Conservation (phyloP, 2,113 vertebrate genomes). For the Rhizomys pruinosus region DNA sequence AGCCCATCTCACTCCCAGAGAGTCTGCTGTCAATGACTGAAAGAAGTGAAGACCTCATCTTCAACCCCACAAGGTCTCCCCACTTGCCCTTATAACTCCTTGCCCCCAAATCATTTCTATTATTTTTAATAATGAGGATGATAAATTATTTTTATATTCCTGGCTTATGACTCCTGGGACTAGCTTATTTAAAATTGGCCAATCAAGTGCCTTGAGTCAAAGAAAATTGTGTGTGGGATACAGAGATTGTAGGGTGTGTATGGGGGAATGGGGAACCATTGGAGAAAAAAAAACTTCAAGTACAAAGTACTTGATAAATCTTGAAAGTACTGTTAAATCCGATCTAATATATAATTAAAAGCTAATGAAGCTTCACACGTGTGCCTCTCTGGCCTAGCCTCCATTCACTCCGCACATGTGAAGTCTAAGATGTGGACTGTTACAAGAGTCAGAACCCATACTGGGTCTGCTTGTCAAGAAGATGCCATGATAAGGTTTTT, state of each 20-base stretch:
- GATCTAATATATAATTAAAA: constrained; percentile 74
- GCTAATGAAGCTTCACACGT: constrained; percentile 51
- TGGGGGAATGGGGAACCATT: constrained; percentile 78
- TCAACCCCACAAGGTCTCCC: constrained; percentile 71
- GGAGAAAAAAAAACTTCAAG: constrained; percentile 72
- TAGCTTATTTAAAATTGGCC: constrained; percentile 83
- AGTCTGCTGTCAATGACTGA: constrained; percentile 25
- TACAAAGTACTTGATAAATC: constrained; percentile 79
- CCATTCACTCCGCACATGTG: constrained; percentile 69
- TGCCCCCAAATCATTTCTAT: constrained; percentile 75
- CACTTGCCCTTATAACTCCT: constrained; percentile 77
- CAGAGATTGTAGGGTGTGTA: constrained; percentile 32
- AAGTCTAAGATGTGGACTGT: constrained; percentile 70
- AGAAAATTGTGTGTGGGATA: constrained; percentile 59
- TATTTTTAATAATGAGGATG: constrained; percentile 75
- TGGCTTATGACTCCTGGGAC: constrained; percentile 66
- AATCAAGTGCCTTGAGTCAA: constrained; percentile 82
- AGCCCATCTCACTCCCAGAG: constrained; percentile 39
- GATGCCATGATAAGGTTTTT: constrained; percentile 47
- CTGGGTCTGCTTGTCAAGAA: constrained; percentile 63
- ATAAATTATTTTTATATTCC: constrained; percentile 80
- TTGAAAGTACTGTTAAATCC: constrained; percentile 83
- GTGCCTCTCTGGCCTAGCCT: constrained; percentile 62
- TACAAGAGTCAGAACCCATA: constrained; percentile 46
- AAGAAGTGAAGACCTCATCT: constrained; percentile 61